phyloP scores from a whole-genome alignment of 2,113 vertebrate genomes.

The Xiphorhynchus elegans region DNA sequence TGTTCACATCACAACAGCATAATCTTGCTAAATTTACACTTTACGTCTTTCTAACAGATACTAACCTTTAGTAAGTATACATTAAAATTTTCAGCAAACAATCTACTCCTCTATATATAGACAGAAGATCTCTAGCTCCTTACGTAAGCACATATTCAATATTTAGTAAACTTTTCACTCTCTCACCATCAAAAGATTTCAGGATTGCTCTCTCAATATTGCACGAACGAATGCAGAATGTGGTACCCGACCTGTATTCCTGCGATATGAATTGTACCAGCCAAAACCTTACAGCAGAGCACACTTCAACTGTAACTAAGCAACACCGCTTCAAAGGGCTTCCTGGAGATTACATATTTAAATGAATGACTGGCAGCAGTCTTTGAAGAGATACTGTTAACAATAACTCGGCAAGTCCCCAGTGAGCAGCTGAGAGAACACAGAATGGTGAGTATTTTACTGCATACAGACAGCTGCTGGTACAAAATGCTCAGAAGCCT shows the following conservation, averaged over 20 bases:
- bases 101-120: not conserved
- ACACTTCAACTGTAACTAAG: constrained; percentile 66
- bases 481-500: not conserved
- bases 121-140: constrained; percentile 16
- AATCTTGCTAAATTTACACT: constrained; percentile 4
- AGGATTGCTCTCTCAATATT: not conserved
- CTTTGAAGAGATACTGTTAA: constrained; percentile 15
- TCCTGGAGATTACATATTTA: constrained; percentile 56
- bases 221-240: constrained; percentile 3
- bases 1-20: not conserved
- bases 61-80: constrained; percentile 30
- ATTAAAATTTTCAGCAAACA: constrained; percentile 13
- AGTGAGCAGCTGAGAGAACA: not conserved
- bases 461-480: not conserved
- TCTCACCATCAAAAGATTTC: not conserved
- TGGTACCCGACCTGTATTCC: constrained; percentile 17
- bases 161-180: constrained; percentile 42
- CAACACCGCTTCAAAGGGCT: constrained; percentile 57
- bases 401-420: not conserved
- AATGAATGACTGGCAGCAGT: constrained; percentile 57
- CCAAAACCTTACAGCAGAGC: constrained; percentile 35
- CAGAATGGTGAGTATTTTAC: not conserved
- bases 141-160: not conserved
- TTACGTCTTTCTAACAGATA: not conserved
- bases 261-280: constrained; percentile 8